Evolutionary conservation across 1,140 invertebrate species (phyloP).

Genomic region (Drosophila grimshawi): DNA sequence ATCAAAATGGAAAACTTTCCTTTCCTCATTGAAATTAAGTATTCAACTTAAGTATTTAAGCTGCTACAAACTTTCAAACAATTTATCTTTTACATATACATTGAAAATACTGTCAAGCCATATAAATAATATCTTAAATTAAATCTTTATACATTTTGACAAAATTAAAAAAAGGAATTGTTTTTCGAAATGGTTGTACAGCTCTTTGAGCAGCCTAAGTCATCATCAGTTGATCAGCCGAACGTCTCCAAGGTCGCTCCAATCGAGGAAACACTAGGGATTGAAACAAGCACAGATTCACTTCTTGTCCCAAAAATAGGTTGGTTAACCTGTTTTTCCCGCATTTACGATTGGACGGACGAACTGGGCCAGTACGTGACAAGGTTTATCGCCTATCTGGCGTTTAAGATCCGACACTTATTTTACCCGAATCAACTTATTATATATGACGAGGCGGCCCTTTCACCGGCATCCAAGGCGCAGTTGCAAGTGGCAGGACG

Average conservation of each 20-base stretch:
- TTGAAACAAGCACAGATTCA: neutral
- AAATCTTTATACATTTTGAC: no score
- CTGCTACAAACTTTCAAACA: no score
- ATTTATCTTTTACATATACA: neutral
- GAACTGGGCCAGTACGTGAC: slow-evolving; percentile 33
- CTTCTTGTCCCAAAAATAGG: neutral
- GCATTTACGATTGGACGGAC: neutral
- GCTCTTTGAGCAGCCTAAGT: slow-evolving; percentile 10
- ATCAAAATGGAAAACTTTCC: no score
- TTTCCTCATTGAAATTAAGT: no score
- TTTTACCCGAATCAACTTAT: neutral
- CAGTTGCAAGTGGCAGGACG: slow-evolving; percentile 17
- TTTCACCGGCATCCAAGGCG: slow-evolving; percentile 2
- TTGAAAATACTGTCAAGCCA: slow-evolving; percentile 86
- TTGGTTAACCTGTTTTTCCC: neutral
- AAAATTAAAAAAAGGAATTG: no score
- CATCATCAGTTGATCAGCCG: neutral
- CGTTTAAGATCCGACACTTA: neutral
- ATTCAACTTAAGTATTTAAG: no score
- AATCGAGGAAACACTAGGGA: neutral
- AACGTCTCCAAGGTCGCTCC: neutral
- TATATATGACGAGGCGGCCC: slow-evolving; percentile 32
- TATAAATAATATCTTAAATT: neutral
- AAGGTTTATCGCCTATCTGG: slow-evolving; percentile 5
- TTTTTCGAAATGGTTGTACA: slow-evolving; percentile 16